These are phyloP conservation scores for Rosalia funebris DNA, from an alignment of 2,888 invertebrate genomes.

Conservation along the genomic window DNA sequence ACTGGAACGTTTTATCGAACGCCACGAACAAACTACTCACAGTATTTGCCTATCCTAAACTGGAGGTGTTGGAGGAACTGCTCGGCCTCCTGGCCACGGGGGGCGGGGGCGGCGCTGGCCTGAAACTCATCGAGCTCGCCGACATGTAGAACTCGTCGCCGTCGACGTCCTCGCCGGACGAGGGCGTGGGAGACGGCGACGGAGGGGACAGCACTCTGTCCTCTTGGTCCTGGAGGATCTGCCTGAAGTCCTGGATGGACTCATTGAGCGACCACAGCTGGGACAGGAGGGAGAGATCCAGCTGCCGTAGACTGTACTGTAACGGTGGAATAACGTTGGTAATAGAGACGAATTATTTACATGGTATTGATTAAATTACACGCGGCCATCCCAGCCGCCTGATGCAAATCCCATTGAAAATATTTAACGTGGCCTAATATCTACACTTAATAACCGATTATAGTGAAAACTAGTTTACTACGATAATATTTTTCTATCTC, in stretches of 20 bases:
- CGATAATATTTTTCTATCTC: too few relatives aligned
- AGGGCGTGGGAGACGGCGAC: constrained; percentile 68
- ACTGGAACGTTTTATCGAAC: too few relatives aligned
- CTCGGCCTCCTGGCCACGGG: constrained; percentile 45
- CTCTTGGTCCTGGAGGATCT: constrained; percentile 70
- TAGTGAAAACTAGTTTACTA: too few relatives aligned
- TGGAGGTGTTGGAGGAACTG: constrained; percentile 47
- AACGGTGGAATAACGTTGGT: constrained; percentile 54
- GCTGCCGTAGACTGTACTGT: constrained; percentile 87
- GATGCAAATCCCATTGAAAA: too few relatives aligned
- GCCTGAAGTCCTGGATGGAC: constrained; percentile 75
- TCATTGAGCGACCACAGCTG: constrained; percentile 94
- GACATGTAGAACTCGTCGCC: constrained; percentile 54
- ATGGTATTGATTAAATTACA: too few relatives aligned
- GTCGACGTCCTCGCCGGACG: constrained; percentile 64
- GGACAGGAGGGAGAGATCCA: constrained; percentile 88
- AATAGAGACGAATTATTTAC: not conserved
- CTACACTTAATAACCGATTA: too few relatives aligned
- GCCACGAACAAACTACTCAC: too few relatives aligned
- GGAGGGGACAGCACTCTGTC: constrained; percentile 65
- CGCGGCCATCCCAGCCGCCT: too few relatives aligned
- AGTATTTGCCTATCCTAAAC: constrained; percentile 36
- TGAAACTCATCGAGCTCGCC: constrained; percentile 58
- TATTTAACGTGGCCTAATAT: too few relatives aligned
- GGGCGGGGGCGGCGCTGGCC: constrained; percentile 60